Evolutionary conservation across 2,888 invertebrate genomes (phyloP).

Genomic region (Metellina segmentata): DNA sequence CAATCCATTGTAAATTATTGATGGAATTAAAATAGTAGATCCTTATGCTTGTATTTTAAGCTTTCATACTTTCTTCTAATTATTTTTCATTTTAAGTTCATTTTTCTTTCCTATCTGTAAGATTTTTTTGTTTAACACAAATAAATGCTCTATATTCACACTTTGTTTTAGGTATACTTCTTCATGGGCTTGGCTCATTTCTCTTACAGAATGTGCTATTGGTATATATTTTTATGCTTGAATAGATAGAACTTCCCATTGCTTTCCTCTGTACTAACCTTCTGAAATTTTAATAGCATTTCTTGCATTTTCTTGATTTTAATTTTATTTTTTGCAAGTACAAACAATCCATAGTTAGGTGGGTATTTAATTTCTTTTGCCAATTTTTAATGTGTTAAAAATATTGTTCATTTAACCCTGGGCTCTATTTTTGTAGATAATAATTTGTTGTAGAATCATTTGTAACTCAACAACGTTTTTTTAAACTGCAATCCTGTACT

Average conservation of each 20-base stretch:
- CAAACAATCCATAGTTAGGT: too few relatives aligned
- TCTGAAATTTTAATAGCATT: too few relatives aligned
- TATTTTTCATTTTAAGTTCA: slow-evolving; percentile 24
- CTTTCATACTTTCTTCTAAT: neutral
- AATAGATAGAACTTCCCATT: slow-evolving; percentile 19
- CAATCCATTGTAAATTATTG: too few relatives aligned
- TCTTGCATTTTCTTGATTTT: neutral
- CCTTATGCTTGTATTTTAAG: neutral
- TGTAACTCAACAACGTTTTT: too few relatives aligned
- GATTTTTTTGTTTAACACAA: slow-evolving; percentile 18
- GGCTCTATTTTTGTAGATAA: too few relatives aligned
- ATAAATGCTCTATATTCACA: slow-evolving; percentile 8
- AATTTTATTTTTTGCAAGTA: too few relatives aligned
- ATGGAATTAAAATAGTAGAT: too few relatives aligned
- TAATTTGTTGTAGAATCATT: too few relatives aligned
- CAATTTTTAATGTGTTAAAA: too few relatives aligned
- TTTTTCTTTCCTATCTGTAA: slow-evolving; percentile 38
- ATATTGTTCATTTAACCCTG: too few relatives aligned
- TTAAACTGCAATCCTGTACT: too few relatives aligned
- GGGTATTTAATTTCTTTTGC: too few relatives aligned
- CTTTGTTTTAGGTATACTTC: slow-evolving; percentile 67
- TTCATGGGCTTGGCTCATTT: slow-evolving; percentile 60
- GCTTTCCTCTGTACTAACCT: neutral
- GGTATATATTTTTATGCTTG: slow-evolving; percentile 55
- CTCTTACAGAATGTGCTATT: slow-evolving; percentile 56